Evolutionary conservation across 2,113 vertebrate species (phyloP).

Genomic region (Octodon degus): DNA sequence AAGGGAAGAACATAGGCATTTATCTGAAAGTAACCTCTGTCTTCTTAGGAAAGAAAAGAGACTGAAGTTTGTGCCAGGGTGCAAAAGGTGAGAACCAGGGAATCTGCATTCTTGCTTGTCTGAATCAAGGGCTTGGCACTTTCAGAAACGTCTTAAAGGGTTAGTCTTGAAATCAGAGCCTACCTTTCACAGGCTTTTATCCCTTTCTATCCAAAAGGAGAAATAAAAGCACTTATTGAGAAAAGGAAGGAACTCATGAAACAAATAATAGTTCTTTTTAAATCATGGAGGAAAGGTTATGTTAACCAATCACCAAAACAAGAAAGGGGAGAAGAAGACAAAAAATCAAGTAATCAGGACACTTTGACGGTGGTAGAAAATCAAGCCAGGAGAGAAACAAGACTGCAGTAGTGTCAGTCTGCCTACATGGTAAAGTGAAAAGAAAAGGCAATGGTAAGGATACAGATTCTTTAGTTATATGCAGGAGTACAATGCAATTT

Average conservation of each 20-base stretch:
- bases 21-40: neutral
- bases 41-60: conserved; percentile 30
- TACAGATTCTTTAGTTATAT: neutral
- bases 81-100: neutral
- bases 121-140: neutral
- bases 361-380: neutral
- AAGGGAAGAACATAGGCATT: neutral
- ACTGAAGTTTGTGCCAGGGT: neutral
- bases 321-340: neutral
- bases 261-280: conserved; percentile 37
- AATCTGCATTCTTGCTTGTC: neutral
- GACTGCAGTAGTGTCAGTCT: neutral
- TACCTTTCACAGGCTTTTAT: neutral
- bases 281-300: conserved; percentile 1
- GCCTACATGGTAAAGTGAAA: neutral
- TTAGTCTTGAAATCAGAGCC: conserved; percentile 61
- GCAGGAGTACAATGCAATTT: neutral
- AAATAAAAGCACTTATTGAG: conserved; percentile 11
- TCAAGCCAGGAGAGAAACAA: neutral
- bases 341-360: neutral
- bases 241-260: conserved; percentile 29
- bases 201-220: neutral
- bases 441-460: neutral
- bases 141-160: neutral
- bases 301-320: neutral